Evolutionary conservation across 2,888 invertebrate species (phyloP), one percentile per base, ranked within the genome.

Genomic region (Eurois occulta): DNA sequence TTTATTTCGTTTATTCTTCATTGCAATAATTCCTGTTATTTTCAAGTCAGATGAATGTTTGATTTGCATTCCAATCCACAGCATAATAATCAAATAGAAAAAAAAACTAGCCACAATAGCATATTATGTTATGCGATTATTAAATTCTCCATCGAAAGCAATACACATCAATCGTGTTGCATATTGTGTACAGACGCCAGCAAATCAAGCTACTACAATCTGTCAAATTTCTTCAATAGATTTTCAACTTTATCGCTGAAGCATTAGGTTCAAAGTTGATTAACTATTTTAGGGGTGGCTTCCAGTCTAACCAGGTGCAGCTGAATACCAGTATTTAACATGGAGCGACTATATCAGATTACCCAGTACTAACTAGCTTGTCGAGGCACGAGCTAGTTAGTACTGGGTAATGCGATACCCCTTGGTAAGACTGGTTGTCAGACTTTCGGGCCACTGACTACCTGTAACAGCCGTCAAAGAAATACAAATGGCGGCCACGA

Each of bases 81-180:
- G 8, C 52, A 35, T 35, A 38, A 18, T 32, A 62, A 46, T 43
- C 2, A n/a, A 65, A 68, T 64, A 38, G 21, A 58, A 67, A 71
- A 67, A 71, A 11, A 71, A 55, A 43, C 32, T 67, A 66, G 52
- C 38, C 3, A 55, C 58, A 70, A 70, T 52, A 35, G 10, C 16
- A 38, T 46, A 18, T 28, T n/a, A 13, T n/a, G 18, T 60, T 60
- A 35, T 62, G 24, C 10, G 10, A 46, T 41, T 58, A 64, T n/a
- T 58, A 58, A 67, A 71, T 72, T 60, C 43, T 64, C 24, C 48
- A 73, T 21, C 46, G 55, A 73, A 64, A 21, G 46, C 21, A 72
- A 78, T 77, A 68, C 68, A 68, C 43, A 66, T 65, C 62, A 68
- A 52, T 80, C 77, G 75, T 67, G 65, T 84, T 78, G 73, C 78